phyloP scores from a whole-genome alignment of 2,113 vertebrate species.

The Gopherus evgoodei region DNA sequence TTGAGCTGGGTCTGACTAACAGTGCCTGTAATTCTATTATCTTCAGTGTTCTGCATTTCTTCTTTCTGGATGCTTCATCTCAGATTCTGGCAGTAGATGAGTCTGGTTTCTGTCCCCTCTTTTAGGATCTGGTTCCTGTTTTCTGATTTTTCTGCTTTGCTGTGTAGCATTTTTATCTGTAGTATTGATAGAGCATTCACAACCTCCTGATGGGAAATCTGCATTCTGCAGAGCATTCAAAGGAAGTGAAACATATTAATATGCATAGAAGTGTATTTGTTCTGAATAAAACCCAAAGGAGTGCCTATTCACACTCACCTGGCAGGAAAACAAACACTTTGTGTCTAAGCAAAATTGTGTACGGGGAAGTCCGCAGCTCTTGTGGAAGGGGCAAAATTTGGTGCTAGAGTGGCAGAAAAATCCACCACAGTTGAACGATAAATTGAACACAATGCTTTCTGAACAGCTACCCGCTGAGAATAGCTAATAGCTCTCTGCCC shows the following conservation, averaged over 20 bases:
- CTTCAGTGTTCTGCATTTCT: constrained; percentile 37
- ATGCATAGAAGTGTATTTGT: not conserved
- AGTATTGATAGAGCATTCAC: not conserved
- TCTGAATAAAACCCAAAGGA: not conserved
- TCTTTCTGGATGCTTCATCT: not conserved
- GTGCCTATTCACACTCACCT: not conserved
- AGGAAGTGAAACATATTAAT: not conserved
- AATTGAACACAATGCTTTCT: not conserved
- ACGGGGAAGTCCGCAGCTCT: not conserved
- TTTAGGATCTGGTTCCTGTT: not conserved
- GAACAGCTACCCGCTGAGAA: not conserved
- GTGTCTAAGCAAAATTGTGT: not conserved
- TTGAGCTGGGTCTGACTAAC: constrained; percentile 17
- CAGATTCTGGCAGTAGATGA: not conserved
- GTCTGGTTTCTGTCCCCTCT: not conserved
- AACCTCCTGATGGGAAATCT: not conserved
- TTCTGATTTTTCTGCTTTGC: not conserved
- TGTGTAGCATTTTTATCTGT: not conserved
- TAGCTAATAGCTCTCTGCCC: not conserved
- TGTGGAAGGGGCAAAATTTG: not conserved
- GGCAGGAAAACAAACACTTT: not conserved
- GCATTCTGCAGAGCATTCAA: not conserved
- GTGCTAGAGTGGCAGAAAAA: not conserved
- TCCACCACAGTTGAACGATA: not conserved
- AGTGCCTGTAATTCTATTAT: not conserved